Conservation (phyloP, 2,113 vertebrate genomes). For the Anseranas semipalmata region DNA sequence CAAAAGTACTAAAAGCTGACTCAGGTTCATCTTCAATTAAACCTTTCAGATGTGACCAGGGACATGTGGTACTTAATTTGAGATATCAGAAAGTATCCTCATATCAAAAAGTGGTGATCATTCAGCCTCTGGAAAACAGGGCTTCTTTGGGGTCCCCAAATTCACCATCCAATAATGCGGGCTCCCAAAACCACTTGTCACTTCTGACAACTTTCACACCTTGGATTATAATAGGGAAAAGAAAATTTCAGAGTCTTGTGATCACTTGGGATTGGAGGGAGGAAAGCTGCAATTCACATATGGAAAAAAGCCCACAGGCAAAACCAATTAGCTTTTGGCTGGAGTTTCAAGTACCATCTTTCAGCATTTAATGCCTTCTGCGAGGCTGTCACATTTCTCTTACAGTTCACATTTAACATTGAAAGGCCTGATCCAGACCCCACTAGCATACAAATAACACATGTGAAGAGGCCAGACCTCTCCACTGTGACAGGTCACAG, state of each 20-base stretch:
- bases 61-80: background rate
- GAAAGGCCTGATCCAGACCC: constrained; percentile 1
- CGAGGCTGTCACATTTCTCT: constrained; percentile 22
- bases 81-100: background rate
- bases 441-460: background rate
- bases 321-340: constrained; percentile 50
- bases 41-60: background rate
- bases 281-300: background rate
- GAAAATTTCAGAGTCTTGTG: background rate
- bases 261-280: background rate
- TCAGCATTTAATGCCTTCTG: constrained; percentile 32
- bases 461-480: background rate
- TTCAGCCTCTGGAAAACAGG: background rate
- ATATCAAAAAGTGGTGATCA: background rate
- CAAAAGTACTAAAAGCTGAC: background rate
- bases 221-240: background rate
- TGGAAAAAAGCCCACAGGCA: constrained; percentile 13
- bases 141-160: constrained; percentile 1
- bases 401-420: background rate
- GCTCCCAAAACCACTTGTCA: constrained; percentile 11
- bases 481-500: background rate
- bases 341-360: constrained; percentile 34
- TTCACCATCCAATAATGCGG: constrained; percentile 5
- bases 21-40: background rate
- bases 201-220: constrained; percentile 29